Conservation (phyloP, 2,797 vertebrate genomes). For the Takifugu rubripes region DNA sequence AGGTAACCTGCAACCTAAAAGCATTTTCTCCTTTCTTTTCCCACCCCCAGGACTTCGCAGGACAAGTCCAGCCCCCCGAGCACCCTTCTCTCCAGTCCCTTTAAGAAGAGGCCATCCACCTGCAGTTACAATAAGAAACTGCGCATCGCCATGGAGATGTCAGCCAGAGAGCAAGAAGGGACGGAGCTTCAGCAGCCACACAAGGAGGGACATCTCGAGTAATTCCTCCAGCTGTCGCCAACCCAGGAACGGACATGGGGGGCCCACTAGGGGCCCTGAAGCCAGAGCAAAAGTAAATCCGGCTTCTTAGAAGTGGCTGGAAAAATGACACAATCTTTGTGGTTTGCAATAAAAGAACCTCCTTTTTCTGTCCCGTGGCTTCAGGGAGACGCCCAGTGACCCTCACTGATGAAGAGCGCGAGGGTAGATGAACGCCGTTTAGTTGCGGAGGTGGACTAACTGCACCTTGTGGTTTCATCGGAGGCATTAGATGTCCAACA, state of each 20-base stretch:
- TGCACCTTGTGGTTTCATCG: too few relatives aligned
- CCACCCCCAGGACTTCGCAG: constrained; percentile 81
- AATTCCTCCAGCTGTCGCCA: constrained; percentile 93
- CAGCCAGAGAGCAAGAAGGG: constrained; percentile 88
- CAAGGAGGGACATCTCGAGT: constrained; percentile 91
- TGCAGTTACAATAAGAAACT: constrained; percentile 89
- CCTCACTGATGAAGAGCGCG: not conserved
- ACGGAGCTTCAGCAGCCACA: constrained; percentile 80
- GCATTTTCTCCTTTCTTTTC: not conserved
- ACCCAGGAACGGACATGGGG: constrained; percentile 83
- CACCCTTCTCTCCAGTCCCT: constrained; percentile 67
- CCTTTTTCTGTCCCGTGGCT: constrained; percentile 23
- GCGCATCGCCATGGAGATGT: constrained; percentile 92
- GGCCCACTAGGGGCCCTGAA: constrained; percentile 7
- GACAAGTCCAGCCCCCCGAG: constrained; percentile 73
- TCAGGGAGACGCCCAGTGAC: constrained; percentile 43
- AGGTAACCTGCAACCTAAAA: too few relatives aligned
- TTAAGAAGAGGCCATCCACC: constrained; percentile 67
- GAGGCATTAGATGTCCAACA: too few relatives aligned
- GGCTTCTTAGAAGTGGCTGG: constrained; percentile 22
- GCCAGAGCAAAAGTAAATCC: not conserved
- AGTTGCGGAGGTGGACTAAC: too few relatives aligned
- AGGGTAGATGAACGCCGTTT: too few relatives aligned
- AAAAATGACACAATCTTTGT: constrained; percentile 10
- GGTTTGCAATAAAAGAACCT: constrained; percentile 6